Base-by-base conservation (phyloP, 2,797 vertebrate species). In the Tamandua tetradactyla region DNA sequence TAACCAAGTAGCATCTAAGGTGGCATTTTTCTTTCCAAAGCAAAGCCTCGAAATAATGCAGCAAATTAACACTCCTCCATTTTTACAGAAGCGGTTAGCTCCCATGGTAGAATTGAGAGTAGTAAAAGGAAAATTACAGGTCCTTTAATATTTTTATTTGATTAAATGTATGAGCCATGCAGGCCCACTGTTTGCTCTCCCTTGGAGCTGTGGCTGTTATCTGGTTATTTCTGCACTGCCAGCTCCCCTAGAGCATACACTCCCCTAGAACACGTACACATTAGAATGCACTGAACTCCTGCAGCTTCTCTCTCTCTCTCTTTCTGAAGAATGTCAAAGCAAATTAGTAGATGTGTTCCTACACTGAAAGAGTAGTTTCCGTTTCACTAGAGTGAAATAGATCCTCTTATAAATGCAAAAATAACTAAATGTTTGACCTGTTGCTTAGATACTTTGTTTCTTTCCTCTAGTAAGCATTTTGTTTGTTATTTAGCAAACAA, bases 61-160 rank as follows among this genome's bases (percentile, higher is more conserved):
- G 27, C 93, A 93, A 85, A 82, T 88, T 82, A 94, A 90, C 68
- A 78, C 82, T 47, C 94, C 94, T 81, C 88, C 95, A 49, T 95
- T 95, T 95, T 88, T 90, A 59, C 30, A 93, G 78, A 78, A 40
- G 47, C 57, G 76, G 68, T 55, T 66, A 87, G 76, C 78, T 88
- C 52, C 74, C 85, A 44, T 85, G 82, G 61, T 62, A 57, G 74
- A 72, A 49, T 40, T 42, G 64, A 88, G 72, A 95, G 40, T 47
- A 88, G 74, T 55, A 74, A 79, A 61, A 23, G 68, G 79, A 69
- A 92, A 89, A 87, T 92, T 66, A 66, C 23, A 66, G 85, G 52
- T 66, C 40, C 64, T 91, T 82, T 88, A 64, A 57, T 86, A 52
- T 93, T 95, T 94, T 82, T 68, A 69, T 90, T 93, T 83, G 74